Evolutionary conservation across 2,113 vertebrate genomes (phyloP).

Genomic region (Centropus unirufus): DNA sequence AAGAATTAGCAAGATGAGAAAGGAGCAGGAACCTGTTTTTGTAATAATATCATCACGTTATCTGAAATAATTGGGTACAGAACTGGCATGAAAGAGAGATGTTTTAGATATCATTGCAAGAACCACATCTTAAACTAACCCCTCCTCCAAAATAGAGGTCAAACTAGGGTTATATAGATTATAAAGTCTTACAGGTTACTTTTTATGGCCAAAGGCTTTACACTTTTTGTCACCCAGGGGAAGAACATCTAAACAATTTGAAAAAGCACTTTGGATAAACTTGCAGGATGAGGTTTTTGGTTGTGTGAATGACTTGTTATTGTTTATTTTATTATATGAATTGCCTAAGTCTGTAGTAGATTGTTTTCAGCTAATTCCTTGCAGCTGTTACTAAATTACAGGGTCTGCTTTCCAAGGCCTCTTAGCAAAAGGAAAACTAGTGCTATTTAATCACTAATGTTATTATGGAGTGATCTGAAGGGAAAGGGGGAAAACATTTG

Average conservation of each 20-base stretch:
- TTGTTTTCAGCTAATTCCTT: conserved; percentile 66
- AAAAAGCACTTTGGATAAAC: neutral
- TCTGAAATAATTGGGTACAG: neutral
- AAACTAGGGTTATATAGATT: neutral
- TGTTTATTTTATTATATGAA: conserved; percentile 60
- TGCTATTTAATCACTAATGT: conserved; percentile 59
- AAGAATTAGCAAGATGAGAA: neutral
- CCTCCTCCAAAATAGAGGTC: neutral
- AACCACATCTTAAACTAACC: neutral
- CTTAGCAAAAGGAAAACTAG: conserved; percentile 63
- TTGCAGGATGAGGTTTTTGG: neutral
- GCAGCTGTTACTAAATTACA: conserved; percentile 74
- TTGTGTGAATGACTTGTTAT: conserved; percentile 41
- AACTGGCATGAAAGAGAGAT: neutral
- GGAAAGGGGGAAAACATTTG: conserved; percentile 53
- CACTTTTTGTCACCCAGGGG: neutral
- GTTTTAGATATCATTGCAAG: neutral
- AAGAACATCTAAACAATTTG: neutral
- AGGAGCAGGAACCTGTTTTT: neutral
- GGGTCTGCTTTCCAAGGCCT: conserved; percentile 64
- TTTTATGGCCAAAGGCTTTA: neutral
- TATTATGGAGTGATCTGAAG: conserved; percentile 45
- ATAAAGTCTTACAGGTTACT: neutral
- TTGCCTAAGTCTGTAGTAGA: conserved; percentile 47
- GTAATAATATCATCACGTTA: neutral